Percentiles rank a stretch among this genome's conserved stretches.
These are phyloP conservation scores for Allophyes oxyacanthae DNA, from an alignment of 2,888 invertebrate species.

Conservation along the genomic window DNA sequence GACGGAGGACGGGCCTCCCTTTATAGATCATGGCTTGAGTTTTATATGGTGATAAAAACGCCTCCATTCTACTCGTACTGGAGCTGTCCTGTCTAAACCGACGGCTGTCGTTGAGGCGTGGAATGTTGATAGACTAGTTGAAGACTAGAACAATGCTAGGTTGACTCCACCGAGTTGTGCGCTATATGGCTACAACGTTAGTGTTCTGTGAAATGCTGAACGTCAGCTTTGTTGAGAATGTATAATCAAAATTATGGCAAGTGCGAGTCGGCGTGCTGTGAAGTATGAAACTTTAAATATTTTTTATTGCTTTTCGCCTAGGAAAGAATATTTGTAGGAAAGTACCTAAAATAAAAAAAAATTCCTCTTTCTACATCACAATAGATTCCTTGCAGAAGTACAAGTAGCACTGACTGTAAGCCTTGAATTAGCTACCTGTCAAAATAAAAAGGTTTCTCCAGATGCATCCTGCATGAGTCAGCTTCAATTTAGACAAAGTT, in stretches of 20 bases:
- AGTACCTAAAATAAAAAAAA: background rate
- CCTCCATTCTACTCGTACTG: slow-evolving; percentile 35
- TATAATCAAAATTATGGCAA: slow-evolving; percentile 11
- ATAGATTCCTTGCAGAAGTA: too few relatives aligned
- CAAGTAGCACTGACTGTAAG: too few relatives aligned
- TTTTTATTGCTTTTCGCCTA: background rate
- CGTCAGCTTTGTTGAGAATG: slow-evolving; percentile 26
- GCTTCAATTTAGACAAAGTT: too few relatives aligned
- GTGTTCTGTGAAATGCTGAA: slow-evolving; percentile 38
- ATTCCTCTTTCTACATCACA: too few relatives aligned
- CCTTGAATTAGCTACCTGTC: too few relatives aligned
- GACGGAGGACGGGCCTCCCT: slow-evolving; percentile 41
- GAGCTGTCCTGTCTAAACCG: slow-evolving; percentile 51
- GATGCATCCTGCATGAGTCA: too few relatives aligned
- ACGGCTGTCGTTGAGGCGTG: slow-evolving; percentile 65
- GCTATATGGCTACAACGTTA: slow-evolving; percentile 51
- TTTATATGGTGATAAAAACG: slow-evolving; percentile 58
- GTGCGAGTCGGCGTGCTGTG: slow-evolving; percentile 1
- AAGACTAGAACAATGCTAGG: slow-evolving; percentile 71
- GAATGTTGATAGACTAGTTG: slow-evolving; percentile 75
- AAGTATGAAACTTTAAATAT: background rate
- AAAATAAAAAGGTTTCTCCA: too few relatives aligned
- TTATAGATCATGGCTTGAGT: slow-evolving; percentile 36
- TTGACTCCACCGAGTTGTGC: slow-evolving; percentile 58
- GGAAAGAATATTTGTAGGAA: background rate